Evolutionary conservation across 2,888 invertebrate genomes (phyloP), one percentile per base, ranked within the genome.

Genomic region (Apoderus coryli): DNA sequence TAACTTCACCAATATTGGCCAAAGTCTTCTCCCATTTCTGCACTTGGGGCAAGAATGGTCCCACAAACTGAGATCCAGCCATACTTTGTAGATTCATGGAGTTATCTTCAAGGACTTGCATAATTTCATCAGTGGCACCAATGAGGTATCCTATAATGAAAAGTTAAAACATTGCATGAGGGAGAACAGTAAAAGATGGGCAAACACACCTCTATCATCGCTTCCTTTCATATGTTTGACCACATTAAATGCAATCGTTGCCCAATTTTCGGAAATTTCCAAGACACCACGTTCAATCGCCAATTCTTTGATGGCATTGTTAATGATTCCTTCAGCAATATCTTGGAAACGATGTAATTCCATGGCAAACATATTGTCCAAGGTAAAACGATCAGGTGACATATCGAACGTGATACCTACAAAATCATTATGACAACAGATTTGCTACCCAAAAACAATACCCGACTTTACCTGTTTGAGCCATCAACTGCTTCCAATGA

Each of bases 351-450:
- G 72, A 46, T 86, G 82, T 35, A 90, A 59, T 47, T 92, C 80
- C 90, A 92, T 90, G 2, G 78, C 71, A 52, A 92, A 92, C 75
- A 92, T 81, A 50, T 89, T 86, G 35, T 85, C 84, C 36, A 92
- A 60, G 0, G 89, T 90, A 45, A 92, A 90, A 12, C 49, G 69
- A 11, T 84, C 79, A 3, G 85, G 76, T 2, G 80, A 68, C 78
- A 89, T 86, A 48, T 90, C 86, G 52, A 90, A 89, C 16, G 24
- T 16, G 13, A 37, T 35, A n/a, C n/a, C n/a, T n/a, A n/a, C n/a
- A n/a, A n/a, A n/a, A 3, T 11, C 13, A 7, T 13, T 12, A 10
- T 24, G 12, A 84, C 79, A 2, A 85, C 76, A 2, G 81, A 69
- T 78, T 90, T 88, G 48, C 90, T 88, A 52, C 90, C 90, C 37